Evolutionary conservation across 2,888 invertebrate species (phyloP), one percentile per base, ranked within the genome.

Genomic region (Stictocephala bisonia): DNA sequence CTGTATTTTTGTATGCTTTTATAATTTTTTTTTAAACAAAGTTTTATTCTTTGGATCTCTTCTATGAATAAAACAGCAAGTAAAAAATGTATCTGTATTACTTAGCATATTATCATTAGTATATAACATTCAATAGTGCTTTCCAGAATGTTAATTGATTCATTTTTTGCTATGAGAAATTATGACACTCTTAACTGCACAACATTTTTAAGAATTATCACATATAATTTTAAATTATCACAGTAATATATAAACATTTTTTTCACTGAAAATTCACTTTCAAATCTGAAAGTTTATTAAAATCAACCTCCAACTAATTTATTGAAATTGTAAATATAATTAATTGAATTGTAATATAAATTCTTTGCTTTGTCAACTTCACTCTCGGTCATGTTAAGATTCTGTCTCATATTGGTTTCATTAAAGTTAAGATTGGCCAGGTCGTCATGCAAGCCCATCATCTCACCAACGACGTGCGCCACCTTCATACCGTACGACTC

Each of bases 401-500:
- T 60, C 7, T 3, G 1, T 11, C 18, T 60, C 60, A 60, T 60
- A 24, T 60, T 29, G 40, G 22, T 13, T 18, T 60, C 60, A 4
- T 60, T 40, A 7, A 60, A 27, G 2, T 27, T 22, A 1, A 60
- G 60, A 35, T 60, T 40, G 9, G 60, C 35, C 40, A 60, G 31
- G 22, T 3, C 13, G 22, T 60, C 60, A 20, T 60, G 31, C 35
- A 60, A 13, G 4, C 35, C 18, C 60, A 60, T 60, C 60, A 60
- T 60, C 22, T 60, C 60, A 15, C 60, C 35, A 22, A 29, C 22
- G 7, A 60, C 60, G 11, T 60, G 60, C 3, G 60, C 60, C 18
- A 60, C 40, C 22, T 60, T 60, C 60, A 60, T 60, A 1, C 20
- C 22, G 35, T 60, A 60, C 11, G 60, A 60, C 13, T 60, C 60